Evolutionary conservation across 2,888 invertebrate genomes (phyloP).

Genomic region (Clepsis dumicolana): DNA sequence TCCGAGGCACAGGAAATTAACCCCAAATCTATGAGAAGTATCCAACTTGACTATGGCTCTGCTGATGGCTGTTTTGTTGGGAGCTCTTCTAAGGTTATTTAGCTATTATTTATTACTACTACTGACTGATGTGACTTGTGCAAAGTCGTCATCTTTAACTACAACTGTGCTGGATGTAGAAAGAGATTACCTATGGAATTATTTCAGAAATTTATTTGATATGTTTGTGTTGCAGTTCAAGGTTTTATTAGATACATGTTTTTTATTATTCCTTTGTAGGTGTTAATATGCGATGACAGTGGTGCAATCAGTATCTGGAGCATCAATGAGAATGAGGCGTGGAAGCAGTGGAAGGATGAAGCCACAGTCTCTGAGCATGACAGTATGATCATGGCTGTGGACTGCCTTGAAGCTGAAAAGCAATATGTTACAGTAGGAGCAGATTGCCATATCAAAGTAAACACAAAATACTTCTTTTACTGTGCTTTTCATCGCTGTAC

Average conservation of each 20-base stretch:
- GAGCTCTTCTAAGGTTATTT: constrained; percentile 68
- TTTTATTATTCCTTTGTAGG: constrained; percentile 56
- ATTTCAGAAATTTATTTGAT: too few species aligned
- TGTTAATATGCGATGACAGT: constrained; percentile 79
- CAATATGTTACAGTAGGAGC: constrained; percentile 78
- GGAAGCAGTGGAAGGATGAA: constrained; percentile 71
- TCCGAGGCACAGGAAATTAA: constrained; percentile 55
- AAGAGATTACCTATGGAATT: too few species aligned
- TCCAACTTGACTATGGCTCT: constrained; percentile 69
- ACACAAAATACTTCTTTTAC: too few species aligned
- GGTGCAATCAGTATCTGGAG: constrained; percentile 76
- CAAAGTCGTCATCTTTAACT: too few species aligned
- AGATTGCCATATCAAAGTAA: constrained; percentile 80
- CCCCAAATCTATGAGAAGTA: constrained; percentile 60
- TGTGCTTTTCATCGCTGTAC: too few species aligned
- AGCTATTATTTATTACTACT: too few species aligned
- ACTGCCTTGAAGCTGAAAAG: constrained; percentile 65
- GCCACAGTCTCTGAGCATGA: constrained; percentile 77
- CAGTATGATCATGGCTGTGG: constrained; percentile 67
- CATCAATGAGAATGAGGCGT: constrained; percentile 59
- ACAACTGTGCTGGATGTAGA: too few species aligned
- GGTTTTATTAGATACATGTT: too few species aligned
- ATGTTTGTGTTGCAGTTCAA: too few species aligned
- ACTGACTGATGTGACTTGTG: too few species aligned
- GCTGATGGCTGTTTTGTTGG: constrained; percentile 78